Percentiles rank a stretch among this genome's conserved stretches.
phyloP scores from a whole-genome alignment of 2,113 vertebrate species.

The Perca schrenkii region DNA sequence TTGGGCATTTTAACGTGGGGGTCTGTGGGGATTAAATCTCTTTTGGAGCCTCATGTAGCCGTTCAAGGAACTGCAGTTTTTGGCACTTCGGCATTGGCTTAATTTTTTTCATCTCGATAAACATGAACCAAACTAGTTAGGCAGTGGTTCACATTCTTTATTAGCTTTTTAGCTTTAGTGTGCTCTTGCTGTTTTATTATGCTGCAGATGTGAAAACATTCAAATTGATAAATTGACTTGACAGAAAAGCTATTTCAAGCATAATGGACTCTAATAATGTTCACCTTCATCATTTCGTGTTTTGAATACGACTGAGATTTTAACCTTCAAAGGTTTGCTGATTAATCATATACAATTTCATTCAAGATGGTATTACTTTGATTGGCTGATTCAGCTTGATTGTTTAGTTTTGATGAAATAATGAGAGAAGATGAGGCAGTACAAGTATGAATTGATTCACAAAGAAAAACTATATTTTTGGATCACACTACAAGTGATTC shows the following conservation, averaged over 20 bases:
- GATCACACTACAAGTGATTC: not conserved
- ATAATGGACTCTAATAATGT: not conserved
- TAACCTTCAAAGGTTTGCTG: not conserved
- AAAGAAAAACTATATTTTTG: not conserved
- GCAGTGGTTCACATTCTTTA: not conserved
- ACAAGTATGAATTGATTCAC: not conserved
- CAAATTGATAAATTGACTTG: not conserved
- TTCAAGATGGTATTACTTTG: not conserved
- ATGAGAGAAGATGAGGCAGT: not conserved
- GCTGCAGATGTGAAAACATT: not conserved
- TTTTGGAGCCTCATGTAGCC: too few relatives aligned
- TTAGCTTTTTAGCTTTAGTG: not conserved
- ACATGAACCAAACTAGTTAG: not conserved
- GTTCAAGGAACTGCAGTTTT: too few relatives aligned
- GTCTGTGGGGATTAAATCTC: too few relatives aligned
- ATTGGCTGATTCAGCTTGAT: not conserved
- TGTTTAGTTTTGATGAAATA: not conserved
- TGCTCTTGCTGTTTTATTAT: not conserved
- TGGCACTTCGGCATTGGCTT: too few relatives aligned
- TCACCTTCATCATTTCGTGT: not conserved
- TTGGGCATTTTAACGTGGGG: too few relatives aligned
- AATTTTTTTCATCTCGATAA: not conserved
- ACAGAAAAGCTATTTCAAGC: too few relatives aligned
- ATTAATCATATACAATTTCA: not conserved
- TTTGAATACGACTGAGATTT: not conserved